These are phyloP conservation scores for Matsumyia berberina DNA, from an alignment of 2,888 invertebrate species.

Conservation along the genomic window DNA sequence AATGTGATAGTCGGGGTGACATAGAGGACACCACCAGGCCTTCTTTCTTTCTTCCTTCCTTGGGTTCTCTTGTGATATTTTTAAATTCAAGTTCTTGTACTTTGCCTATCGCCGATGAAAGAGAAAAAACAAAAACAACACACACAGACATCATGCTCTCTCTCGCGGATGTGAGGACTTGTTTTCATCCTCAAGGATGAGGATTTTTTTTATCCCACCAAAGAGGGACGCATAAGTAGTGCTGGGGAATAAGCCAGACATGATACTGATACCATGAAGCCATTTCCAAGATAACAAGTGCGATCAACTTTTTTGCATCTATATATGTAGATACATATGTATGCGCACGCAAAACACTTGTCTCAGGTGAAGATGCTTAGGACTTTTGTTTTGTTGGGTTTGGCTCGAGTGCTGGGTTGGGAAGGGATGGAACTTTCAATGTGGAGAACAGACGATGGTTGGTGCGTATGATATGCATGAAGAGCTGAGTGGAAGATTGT, in stretches of 20 bases:
- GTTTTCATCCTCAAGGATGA: no score
- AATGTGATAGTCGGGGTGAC: slow-evolving; percentile 21
- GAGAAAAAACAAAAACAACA: background rate
- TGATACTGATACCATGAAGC: slow-evolving; percentile 45
- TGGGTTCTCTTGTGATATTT: no score
- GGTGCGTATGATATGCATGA: no score
- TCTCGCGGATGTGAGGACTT: slow-evolving; percentile 11
- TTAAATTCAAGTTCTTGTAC: no score
- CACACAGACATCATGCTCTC: slow-evolving; percentile 22
- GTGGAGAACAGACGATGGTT: no score
- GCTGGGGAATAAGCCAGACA: slow-evolving; percentile 34
- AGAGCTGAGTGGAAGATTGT: no score
- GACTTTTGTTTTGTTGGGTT: slow-evolving; percentile 17
- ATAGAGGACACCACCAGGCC: background rate
- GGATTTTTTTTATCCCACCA: no score
- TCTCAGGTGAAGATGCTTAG: slow-evolving; percentile 20
- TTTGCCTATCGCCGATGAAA: slow-evolving; percentile 5
- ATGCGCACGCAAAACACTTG: slow-evolving; percentile 45
- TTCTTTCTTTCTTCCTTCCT: background rate
- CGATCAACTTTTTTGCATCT: slow-evolving; percentile 59
- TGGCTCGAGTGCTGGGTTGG: slow-evolving; percentile 28
- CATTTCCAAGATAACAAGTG: slow-evolving; percentile 58
- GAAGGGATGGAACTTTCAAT: no score
- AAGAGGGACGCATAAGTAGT: background rate
- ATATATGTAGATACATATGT: no score